phyloP scores from a whole-genome alignment of 1,140 invertebrate species.

The Drosophila trapezifrons region DNA sequence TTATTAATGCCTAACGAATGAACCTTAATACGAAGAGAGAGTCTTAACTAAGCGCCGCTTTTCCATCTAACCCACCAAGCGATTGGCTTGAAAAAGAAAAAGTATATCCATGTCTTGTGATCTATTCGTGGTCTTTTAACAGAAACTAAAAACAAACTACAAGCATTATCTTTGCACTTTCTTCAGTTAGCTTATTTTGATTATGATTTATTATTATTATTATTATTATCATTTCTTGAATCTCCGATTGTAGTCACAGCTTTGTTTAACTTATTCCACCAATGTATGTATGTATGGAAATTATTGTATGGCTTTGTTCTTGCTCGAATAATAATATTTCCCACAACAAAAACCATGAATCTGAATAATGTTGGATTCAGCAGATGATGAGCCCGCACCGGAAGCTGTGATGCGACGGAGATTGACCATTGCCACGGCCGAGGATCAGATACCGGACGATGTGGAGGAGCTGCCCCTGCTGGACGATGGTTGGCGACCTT shows the following conservation, averaged over 20 bases:
- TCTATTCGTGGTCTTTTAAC: slow-evolving; percentile 30
- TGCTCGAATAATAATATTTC: slow-evolving; percentile 30
- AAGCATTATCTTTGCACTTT: slow-evolving; percentile 74
- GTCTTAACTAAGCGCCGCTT: slow-evolving; percentile 41
- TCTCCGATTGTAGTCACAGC: slow-evolving; percentile 73
- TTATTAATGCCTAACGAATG: slow-evolving; percentile 35
- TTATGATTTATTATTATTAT: slow-evolving; percentile 46
- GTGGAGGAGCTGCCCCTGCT: slow-evolving; percentile 66
- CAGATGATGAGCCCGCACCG: slow-evolving; percentile 61
- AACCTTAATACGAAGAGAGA: slow-evolving; percentile 11
- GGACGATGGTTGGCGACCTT: slow-evolving; percentile 74
- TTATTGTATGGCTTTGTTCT: slow-evolving; percentile 69
- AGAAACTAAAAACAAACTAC: slow-evolving; percentile 42
- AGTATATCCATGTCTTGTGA: slow-evolving; percentile 25
- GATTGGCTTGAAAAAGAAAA: slow-evolving; percentile 14
- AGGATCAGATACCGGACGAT: slow-evolving; percentile 73
- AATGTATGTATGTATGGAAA: slow-evolving; percentile 82
- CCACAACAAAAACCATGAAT: slow-evolving; percentile 6
- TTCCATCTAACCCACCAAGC: slow-evolving; percentile 37
- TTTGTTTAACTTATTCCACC: slow-evolving; percentile 73
- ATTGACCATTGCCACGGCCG: slow-evolving; percentile 75
- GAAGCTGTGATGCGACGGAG: slow-evolving; percentile 73
- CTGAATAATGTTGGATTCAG: slow-evolving; percentile 54
- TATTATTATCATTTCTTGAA: slow-evolving; percentile 32
- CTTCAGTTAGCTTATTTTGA: slow-evolving; percentile 64